Evolutionary conservation across 2,888 invertebrate genomes (phyloP).

Genomic region (Ormyrus pomaceus): DNA sequence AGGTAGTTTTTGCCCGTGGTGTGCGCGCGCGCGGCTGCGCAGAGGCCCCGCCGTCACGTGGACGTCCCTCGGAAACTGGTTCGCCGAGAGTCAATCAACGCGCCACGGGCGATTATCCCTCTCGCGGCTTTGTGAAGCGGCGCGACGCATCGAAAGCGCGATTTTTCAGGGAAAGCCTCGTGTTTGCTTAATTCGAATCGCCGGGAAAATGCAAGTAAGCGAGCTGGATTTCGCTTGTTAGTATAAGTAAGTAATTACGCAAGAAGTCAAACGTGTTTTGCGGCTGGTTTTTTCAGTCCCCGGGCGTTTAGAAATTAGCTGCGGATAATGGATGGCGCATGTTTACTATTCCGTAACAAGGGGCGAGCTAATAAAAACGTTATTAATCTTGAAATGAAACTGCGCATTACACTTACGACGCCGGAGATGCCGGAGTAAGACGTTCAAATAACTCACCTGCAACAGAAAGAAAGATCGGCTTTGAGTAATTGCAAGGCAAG

Average conservation of each 20-base stretch:
- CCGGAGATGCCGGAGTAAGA: background rate
- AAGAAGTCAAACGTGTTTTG: too few species aligned
- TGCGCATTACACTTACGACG: background rate
- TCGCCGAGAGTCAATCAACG: slow-evolving; percentile 59
- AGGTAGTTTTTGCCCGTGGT: background rate
- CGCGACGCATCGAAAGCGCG: too few species aligned
- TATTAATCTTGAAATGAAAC: too few species aligned
- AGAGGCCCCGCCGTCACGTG: slow-evolving; percentile 10
- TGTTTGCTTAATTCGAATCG: too few species aligned
- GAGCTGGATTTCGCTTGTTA: too few species aligned
- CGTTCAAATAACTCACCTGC: slow-evolving; percentile 36
- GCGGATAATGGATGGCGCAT: too few species aligned
- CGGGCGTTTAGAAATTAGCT: too few species aligned
- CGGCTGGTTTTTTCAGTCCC: too few species aligned
- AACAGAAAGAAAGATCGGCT: slow-evolving; percentile 13
- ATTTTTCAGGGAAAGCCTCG: too few species aligned
- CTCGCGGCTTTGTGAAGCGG: background rate
- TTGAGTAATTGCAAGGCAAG: background rate
- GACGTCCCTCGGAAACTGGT: slow-evolving; percentile 17
- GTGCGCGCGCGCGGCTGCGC: slow-evolving; percentile 4
- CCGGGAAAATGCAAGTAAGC: too few species aligned
- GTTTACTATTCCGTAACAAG: slow-evolving; percentile 1
- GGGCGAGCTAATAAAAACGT: background rate
- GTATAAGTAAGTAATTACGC: too few species aligned
- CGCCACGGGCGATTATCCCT: slow-evolving; percentile 21